Evolutionary conservation across 2,888 invertebrate genomes (phyloP).

Genomic region (Luperina testacea): DNA sequence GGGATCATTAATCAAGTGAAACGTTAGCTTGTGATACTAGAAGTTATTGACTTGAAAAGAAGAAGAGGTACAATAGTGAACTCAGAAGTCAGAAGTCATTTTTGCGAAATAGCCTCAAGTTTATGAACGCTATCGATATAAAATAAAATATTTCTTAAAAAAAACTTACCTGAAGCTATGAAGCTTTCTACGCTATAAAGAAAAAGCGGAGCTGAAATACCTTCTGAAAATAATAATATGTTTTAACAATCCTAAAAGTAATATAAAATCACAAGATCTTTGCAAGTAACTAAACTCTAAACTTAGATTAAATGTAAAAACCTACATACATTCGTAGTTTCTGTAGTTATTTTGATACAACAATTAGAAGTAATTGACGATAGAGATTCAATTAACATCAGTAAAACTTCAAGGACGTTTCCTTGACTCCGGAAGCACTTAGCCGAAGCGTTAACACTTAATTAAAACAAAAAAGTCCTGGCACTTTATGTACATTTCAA

Average conservation of each 20-base stretch:
- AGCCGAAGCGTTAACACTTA: conserved; percentile 43
- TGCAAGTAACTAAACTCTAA: background rate
- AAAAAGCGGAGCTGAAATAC: background rate
- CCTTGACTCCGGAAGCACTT: conserved; percentile 64
- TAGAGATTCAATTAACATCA: conserved; percentile 34
- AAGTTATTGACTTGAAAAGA: conserved; percentile 26
- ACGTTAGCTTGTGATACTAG: conserved; percentile 27
- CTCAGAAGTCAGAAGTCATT: background rate
- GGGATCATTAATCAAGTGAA: conserved; percentile 56
- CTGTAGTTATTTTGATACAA: conserved; percentile 31
- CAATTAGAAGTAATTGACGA: conserved; percentile 43
- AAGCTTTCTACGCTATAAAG: background rate
- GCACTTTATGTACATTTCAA: conserved; percentile 30
- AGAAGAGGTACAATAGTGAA: background rate
- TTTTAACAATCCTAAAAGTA: background rate
- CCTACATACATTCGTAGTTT: too few species aligned
- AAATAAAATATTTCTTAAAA: background rate
- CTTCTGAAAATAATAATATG: background rate
- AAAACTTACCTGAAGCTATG: background rate
- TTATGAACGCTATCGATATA: background rate
- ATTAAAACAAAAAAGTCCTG: conserved; percentile 58
- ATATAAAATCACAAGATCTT: background rate
- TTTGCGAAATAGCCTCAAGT: background rate
- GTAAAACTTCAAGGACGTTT: conserved; percentile 54
- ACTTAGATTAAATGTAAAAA: conserved; percentile 1